These are phyloP conservation scores for Tursiops truncatus DNA, from an alignment of 2,113 vertebrate genomes.

Conservation along the genomic window DNA sequence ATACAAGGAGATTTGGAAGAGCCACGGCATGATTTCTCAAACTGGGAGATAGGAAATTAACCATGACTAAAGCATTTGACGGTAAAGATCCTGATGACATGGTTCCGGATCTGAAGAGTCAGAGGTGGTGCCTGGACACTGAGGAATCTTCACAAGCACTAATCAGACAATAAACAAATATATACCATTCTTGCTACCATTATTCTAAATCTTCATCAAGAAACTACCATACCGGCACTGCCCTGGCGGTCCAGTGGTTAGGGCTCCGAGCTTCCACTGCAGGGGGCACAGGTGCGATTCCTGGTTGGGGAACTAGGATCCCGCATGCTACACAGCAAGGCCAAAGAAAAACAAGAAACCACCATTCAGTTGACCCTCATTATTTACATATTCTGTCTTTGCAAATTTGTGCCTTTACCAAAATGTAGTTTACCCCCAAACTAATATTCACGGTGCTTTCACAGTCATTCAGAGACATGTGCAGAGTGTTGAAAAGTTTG, in stretches of 20 bases:
- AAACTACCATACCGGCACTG: not conserved
- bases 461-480: not conserved
- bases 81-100: not conserved
- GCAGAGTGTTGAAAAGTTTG: not conserved
- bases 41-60: not conserved
- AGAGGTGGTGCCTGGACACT: not conserved
- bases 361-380: fast-evolving
- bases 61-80: not conserved
- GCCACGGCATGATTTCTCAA: not conserved
- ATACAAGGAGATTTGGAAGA: not conserved
- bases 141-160: not conserved
- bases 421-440: not conserved
- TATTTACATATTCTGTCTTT: not conserved
- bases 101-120: not conserved
- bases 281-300: not conserved
- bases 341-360: too few relatives aligned
- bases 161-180: not conserved
- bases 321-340: too few relatives aligned
- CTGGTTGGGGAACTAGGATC: too few relatives aligned
- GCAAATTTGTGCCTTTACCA: not conserved
- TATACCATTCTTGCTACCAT: not conserved
- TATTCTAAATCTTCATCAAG: not conserved
- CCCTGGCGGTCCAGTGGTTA: too few relatives aligned
- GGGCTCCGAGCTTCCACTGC: not conserved
- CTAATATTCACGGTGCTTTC: not conserved